phyloP scores from a whole-genome alignment of 1,140 invertebrate species.

The Macrosteles quadrilineatus region DNA sequence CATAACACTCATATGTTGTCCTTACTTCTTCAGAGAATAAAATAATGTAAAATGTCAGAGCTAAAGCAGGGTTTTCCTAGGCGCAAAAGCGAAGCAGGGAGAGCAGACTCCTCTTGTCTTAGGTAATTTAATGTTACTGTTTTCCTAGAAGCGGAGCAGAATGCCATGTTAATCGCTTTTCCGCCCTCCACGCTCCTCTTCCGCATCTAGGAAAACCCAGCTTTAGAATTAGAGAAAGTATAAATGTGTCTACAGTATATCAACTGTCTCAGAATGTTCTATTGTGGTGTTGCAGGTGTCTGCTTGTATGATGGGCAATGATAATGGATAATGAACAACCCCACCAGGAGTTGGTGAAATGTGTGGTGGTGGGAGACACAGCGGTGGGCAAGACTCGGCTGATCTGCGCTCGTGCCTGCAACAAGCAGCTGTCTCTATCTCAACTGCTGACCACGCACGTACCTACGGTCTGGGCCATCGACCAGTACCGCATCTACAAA shows the following conservation, averaged over 20 bases:
- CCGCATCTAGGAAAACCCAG: too few species aligned
- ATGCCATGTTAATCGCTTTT: too few species aligned
- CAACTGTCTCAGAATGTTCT: too few species aligned
- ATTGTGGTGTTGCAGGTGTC: conserved; percentile 27
- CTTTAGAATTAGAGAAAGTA: too few species aligned
- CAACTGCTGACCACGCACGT: conserved; percentile 93
- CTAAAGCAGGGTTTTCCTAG: not conserved
- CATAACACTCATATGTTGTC: not conserved
- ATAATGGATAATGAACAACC: conserved; percentile 92
- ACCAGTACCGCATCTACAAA: conserved; percentile 94
- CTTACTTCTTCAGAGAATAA: not conserved
- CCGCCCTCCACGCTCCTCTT: too few species aligned
- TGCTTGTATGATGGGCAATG: conserved; percentile 38
- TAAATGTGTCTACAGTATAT: not conserved
- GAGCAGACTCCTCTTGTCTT: too few species aligned
- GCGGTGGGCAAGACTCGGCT: conserved; percentile 95
- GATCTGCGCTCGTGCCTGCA: conserved; percentile 92
- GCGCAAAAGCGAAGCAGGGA: too few species aligned
- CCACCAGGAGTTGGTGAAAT: conserved; percentile 94
- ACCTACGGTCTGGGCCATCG: conserved; percentile 96
- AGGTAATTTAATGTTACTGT: too few species aligned
- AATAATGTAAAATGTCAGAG: not conserved
- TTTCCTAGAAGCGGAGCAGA: too few species aligned
- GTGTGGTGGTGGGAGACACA: conserved; percentile 93
- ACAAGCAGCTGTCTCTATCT: conserved; percentile 88